Evolutionary conservation across 2,888 invertebrate species (phyloP).

Genomic region (Cyclophora punctaria): DNA sequence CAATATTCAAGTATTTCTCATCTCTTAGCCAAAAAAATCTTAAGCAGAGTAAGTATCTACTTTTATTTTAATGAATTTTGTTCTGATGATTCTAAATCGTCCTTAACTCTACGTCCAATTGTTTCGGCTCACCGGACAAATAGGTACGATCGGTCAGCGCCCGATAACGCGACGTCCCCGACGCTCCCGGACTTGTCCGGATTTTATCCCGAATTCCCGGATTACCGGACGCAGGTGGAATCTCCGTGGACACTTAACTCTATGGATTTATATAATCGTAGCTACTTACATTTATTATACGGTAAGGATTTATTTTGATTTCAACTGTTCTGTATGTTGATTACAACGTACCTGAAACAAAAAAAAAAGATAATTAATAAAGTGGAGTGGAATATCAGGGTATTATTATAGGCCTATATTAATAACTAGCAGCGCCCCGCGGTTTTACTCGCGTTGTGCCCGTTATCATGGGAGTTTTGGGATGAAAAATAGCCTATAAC

Average conservation of each 20-base stretch:
- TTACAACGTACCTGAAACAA: slow-evolving; percentile 25
- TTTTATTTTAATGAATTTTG: no score
- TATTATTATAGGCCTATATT: no score
- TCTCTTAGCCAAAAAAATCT: no score
- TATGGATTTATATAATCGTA: slow-evolving; percentile 1
- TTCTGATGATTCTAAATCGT: slow-evolving; percentile 1
- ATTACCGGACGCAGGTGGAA: slow-evolving; percentile 14
- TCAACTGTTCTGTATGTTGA: not conserved
- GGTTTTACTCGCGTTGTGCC: no score
- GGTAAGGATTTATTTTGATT: slow-evolving; percentile 2
- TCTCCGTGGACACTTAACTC: slow-evolving; percentile 5
- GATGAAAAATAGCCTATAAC: no score
- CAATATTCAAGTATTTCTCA: no score
- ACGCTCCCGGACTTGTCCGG: slow-evolving; percentile 8
- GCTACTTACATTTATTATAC: slow-evolving; percentile 1
- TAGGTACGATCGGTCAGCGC: slow-evolving; percentile 18
- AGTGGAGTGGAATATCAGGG: no score
- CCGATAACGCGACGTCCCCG: slow-evolving; percentile 14
- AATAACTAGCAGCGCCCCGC: no score
- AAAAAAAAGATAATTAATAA: not conserved
- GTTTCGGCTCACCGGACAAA: slow-evolving; percentile 15
- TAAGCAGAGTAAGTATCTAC: no score
- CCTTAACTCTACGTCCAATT: slow-evolving; percentile 6
- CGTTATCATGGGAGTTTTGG: no score
- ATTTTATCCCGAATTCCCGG: slow-evolving; percentile 14